A percentile compares a stretch with the other conserved stretches of the same genome.
Conservation (phyloP, 30 jellyfish, hydroid and myxozoan species). For the Turritopsis rubra region DNA sequence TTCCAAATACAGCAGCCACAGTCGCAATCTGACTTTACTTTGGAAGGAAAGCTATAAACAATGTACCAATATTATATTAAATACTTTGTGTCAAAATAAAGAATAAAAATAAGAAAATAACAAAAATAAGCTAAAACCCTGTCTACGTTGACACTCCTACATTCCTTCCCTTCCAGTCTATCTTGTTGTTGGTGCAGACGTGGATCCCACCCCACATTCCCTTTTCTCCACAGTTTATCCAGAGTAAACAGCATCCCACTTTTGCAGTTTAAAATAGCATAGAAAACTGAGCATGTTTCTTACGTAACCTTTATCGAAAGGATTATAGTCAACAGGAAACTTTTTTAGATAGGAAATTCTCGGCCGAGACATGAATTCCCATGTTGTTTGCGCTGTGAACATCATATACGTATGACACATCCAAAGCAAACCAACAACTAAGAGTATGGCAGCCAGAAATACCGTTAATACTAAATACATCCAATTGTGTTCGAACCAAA, state of each 20-base stretch:
- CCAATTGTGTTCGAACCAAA: conserved; percentile 86
- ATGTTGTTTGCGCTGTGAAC: conserved; percentile 98
- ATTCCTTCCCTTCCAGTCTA: too few relatives aligned
- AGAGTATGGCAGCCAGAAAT: conserved; percentile 34
- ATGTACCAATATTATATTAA: not conserved
- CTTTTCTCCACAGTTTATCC: too few relatives aligned
- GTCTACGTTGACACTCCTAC: too few relatives aligned
- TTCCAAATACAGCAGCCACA: not conserved
- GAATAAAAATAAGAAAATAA: not conserved
- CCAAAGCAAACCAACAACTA: conserved; percentile 63
- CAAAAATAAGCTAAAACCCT: not conserved
- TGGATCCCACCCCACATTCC: too few relatives aligned
- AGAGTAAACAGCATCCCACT: conserved; percentile 66
- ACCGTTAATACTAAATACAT: conserved; percentile 43
- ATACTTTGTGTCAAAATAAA: not conserved
- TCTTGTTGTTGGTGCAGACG: too few relatives aligned
- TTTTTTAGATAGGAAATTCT: conserved; percentile 84
- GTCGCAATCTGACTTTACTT: not conserved
- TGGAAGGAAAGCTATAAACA: not conserved
- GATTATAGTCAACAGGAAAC: conserved; percentile 91
- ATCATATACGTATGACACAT: conserved; percentile 94
- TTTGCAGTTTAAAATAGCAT: conserved; percentile 75
- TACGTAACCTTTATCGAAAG: conserved; percentile 86
- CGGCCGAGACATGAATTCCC: conserved; percentile 99
- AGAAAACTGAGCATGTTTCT: conserved; percentile 63